Conservation (phyloP, 2,888 invertebrate genomes). For the Dryobota labecula region DNA sequence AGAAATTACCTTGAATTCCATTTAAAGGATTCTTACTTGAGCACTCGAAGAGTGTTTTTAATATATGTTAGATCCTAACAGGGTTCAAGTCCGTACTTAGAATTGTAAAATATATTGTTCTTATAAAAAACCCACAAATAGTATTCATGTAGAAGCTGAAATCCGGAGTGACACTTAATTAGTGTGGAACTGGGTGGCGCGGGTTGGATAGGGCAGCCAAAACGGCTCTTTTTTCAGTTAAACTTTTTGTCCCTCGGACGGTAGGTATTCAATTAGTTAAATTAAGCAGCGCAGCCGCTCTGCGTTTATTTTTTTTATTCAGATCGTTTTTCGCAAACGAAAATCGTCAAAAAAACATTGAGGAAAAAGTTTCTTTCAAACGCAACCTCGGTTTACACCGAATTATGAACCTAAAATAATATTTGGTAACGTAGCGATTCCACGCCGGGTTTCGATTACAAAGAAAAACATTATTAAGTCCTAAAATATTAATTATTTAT, state of each 20-base stretch:
- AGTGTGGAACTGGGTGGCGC: slow-evolving; percentile 38
- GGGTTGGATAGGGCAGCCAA: slow-evolving; percentile 44
- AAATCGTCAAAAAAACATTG: slow-evolving; percentile 30
- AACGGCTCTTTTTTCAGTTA: slow-evolving; percentile 57
- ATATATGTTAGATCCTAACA: slow-evolving; percentile 15
- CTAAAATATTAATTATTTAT: slow-evolving; percentile 16
- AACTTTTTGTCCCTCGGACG: slow-evolving; percentile 60
- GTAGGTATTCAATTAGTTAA: slow-evolving; percentile 69
- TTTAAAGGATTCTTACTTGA: slow-evolving; percentile 10
- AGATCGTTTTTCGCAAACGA: slow-evolving; percentile 32
- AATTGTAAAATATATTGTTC: slow-evolving; percentile 40
- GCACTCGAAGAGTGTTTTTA: slow-evolving; percentile 21
- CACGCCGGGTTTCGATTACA: slow-evolving; percentile 10
- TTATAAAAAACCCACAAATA: slow-evolving; percentile 52
- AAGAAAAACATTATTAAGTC: slow-evolving; percentile 5
- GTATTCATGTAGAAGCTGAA: slow-evolving; percentile 45
- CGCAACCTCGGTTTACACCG: slow-evolving; percentile 9
- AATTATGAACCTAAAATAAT: slow-evolving; percentile 55
- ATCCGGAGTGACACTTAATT: slow-evolving; percentile 68
- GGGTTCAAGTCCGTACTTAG: slow-evolving; percentile 8
- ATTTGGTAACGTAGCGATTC: slow-evolving; percentile 36
- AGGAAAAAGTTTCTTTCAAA: slow-evolving; percentile 20
- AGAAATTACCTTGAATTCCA: slow-evolving; percentile 14
- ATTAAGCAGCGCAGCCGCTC: slow-evolving; percentile 62
- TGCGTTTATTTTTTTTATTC: slow-evolving; percentile 35